Percentiles rank a stretch among this genome's conserved stretches.
Evolutionary conservation across 2,888 invertebrate species (phyloP).

Genomic region (Lithodes maja): DNA sequence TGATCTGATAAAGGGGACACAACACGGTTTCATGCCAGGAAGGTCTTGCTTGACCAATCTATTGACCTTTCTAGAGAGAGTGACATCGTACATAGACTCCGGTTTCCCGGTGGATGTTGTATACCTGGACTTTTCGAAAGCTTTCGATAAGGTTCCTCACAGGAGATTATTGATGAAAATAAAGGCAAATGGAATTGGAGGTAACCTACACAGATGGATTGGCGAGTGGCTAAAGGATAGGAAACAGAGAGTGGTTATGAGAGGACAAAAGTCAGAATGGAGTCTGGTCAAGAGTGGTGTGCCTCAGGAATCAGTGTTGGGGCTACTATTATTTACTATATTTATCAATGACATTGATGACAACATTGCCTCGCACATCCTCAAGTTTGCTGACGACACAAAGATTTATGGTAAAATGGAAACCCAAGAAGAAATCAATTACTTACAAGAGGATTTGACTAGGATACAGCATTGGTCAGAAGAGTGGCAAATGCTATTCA

Average conservation of each 20-base stretch:
- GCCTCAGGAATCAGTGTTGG: too few relatives aligned
- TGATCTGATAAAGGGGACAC: not conserved
- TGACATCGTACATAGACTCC: not conserved
- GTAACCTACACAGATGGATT: not conserved
- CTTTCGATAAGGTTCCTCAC: too few relatives aligned
- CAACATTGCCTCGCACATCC: not conserved
- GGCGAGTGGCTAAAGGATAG: too few relatives aligned
- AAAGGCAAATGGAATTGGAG: slow-evolving; percentile 20
- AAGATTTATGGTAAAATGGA: slow-evolving; percentile 9
- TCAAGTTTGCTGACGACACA: slow-evolving; percentile 32
- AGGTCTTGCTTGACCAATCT: slow-evolving; percentile 8
- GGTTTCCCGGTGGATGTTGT: not conserved
- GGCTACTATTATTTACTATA: too few relatives aligned
- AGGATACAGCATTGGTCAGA: not conserved
- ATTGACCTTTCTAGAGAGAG: not conserved
- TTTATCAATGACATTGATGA: slow-evolving; percentile 1
- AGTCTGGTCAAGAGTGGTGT: too few relatives aligned
- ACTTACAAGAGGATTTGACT: too few relatives aligned
- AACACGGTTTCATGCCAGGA: slow-evolving; percentile 16
- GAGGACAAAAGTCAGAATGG: too few relatives aligned
- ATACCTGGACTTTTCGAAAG: not conserved
- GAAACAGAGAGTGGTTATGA: too few relatives aligned
- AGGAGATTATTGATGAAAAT: not conserved
- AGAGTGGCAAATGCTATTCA: slow-evolving; percentile 25
- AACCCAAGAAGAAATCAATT: not conserved